These are phyloP conservation scores for Embidobia sp. DNA, from an alignment of 2,888 invertebrate species.

Conservation along the genomic window DNA sequence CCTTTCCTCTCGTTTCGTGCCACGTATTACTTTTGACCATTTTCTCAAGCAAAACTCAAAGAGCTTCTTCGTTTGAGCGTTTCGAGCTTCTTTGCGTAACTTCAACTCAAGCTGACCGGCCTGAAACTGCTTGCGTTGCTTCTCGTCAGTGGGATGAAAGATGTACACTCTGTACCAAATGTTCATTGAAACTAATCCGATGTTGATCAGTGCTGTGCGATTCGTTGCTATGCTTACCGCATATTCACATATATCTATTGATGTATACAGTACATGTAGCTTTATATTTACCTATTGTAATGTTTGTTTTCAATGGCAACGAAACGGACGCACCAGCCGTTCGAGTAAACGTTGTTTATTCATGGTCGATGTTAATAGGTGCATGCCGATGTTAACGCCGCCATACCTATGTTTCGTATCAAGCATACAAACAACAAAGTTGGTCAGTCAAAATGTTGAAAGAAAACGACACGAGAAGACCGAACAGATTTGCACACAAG, in stretches of 20 bases:
- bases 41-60: slow-evolving; percentile 55
- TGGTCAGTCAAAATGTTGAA: slow-evolving; percentile 17
- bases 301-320: slow-evolving; percentile 44
- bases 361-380: slow-evolving; percentile 72
- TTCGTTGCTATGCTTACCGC: slow-evolving; percentile 40
- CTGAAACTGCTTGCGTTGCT: slow-evolving; percentile 55
- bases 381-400: slow-evolving; percentile 75
- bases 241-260: not conserved
- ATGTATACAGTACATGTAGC: too few relatives aligned
- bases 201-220: slow-evolving; percentile 31
- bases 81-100: slow-evolving; percentile 42
- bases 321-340: slow-evolving; percentile 23
- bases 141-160: slow-evolving; percentile 44
- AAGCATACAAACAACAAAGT: slow-evolving; percentile 14
- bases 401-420: slow-evolving; percentile 41
- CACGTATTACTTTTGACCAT: slow-evolving; percentile 43
- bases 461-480: slow-evolving; percentile 58
- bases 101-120: slow-evolving; percentile 20
- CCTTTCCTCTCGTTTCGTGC: slow-evolving; percentile 17
- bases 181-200: slow-evolving; percentile 2
- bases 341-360: slow-evolving; percentile 47
- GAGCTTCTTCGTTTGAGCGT: slow-evolving; percentile 46
- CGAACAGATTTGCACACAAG: too few relatives aligned
- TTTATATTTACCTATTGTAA: too few relatives aligned
- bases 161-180: slow-evolving; percentile 23